Conservation (phyloP, 2,888 invertebrate genomes). For the Polydrusus pterygomalis region DNA sequence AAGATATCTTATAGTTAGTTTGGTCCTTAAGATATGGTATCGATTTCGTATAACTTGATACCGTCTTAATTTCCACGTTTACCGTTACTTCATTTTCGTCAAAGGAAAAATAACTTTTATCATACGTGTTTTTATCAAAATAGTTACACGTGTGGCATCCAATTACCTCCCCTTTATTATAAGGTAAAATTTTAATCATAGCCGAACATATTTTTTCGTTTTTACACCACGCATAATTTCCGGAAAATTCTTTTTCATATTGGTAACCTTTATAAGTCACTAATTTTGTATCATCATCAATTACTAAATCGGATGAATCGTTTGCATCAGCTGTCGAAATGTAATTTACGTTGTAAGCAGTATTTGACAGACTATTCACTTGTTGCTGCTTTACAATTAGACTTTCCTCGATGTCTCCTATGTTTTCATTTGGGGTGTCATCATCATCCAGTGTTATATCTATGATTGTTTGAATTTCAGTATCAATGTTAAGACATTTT, state of each 20-base stretch:
- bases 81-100: not conserved
- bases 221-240: constrained; percentile 4
- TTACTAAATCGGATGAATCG: not conserved
- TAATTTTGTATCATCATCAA: not conserved
- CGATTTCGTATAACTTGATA: not conserved
- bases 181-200: not conserved
- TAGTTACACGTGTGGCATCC: not conserved
- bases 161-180: not conserved
- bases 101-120: too few species aligned
- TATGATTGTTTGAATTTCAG: not conserved
- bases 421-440: too few species aligned
- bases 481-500: not conserved
- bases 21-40: not conserved
- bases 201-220: not conserved
- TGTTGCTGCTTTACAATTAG: too few species aligned
- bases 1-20: not conserved
- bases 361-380: too few species aligned
- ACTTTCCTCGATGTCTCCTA: too few species aligned
- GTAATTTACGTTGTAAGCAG: too few species aligned
- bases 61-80: not conserved
- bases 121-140: not conserved
- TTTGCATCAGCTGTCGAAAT: not conserved
- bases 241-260: constrained; percentile 1
- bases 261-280: not conserved
- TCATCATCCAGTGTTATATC: not conserved